Base-by-base conservation (phyloP, 2,888 invertebrate genomes). In the Amiota communis region DNA sequence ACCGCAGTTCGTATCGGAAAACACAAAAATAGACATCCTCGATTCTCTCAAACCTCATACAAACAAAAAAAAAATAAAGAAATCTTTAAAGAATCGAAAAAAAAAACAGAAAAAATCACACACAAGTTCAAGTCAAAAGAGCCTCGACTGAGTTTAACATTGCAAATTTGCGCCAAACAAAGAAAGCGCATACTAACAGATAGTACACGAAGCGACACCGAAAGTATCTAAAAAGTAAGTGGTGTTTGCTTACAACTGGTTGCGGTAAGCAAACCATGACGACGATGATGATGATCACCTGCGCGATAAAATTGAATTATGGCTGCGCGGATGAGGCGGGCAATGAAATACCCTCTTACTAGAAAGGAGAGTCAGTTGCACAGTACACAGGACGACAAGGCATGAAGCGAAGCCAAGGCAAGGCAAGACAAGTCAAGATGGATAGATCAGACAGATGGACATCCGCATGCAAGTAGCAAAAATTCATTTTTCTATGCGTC, bases 301-400 rank as follows among this genome's bases (percentile, higher is more conserved):
- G 73, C 68, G 71, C 48, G 59, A 59, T 68, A 74, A 71, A 76
- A 68, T 71, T 74, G 74, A 74, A 76, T 72, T 76, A 76, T 76
- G 72, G 70, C 72, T 72, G 59, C 17, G 67, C 8, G 17, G 4
- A 13, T 12, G 63, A 13, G 46, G 63, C 63, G 59, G 11, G 59
- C 53, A 53, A 53, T n/a, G 12, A 53, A n/a, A 53, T 53, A 53
- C 36, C 36, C 36, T 6, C 36, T 36, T 6, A 36, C 6, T 36
- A 36, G 36, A 36, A 36, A 36, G 6, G 36, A 36, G 36, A 36
- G 36, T 6, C 36, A 36, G 36, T 36, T 36, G 36, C 6, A 36
- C 8, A 36, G 36, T 6, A 36, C 36, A 36, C 36, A 36, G 36
- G 36, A 36, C 36, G 36, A 36, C 36, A 36, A 36, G 23, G 23